A percentile compares a stretch with the other conserved stretches of the same genome.
phyloP scores from a whole-genome alignment of 2,888 invertebrate genomes.

The Cephus nigrinus region DNA sequence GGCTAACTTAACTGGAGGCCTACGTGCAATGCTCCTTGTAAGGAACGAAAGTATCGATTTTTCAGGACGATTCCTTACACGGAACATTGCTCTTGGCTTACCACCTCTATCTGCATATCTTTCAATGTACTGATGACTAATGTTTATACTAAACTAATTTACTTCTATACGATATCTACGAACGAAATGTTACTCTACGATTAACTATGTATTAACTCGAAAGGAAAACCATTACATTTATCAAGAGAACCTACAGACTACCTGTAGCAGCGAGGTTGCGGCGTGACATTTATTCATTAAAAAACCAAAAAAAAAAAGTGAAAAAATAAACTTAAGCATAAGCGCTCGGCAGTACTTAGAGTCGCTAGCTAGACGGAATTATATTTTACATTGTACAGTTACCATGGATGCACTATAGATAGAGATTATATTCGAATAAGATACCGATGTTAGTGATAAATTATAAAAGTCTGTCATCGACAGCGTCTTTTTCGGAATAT shows the following conservation, averaged over 20 bases:
- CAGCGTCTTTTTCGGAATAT: constrained; percentile 24
- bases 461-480: constrained; percentile 11
- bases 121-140: constrained; percentile 63
- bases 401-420: constrained; percentile 51
- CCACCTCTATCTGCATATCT: constrained; percentile 62
- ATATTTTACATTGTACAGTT: constrained; percentile 66
- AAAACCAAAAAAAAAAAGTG: constrained; percentile 6
- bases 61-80: background rate
- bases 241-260: constrained; percentile 15
- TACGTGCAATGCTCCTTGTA: background rate
- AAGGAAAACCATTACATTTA: constrained; percentile 32
- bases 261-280: constrained; percentile 8
- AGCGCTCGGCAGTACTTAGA: constrained; percentile 51
- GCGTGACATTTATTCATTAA: constrained; percentile 4
- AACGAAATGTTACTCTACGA: constrained; percentile 37
- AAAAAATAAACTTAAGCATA: constrained; percentile 19
- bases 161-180: constrained; percentile 58
- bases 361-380: constrained; percentile 62
- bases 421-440: constrained; percentile 42
- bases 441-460: constrained; percentile 19
- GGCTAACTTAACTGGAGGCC: constrained; percentile 26
- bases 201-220: constrained; percentile 37
- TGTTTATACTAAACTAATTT: constrained; percentile 60
- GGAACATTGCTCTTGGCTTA: constrained; percentile 13
- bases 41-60: background rate